A percentile compares a stretch with the other conserved stretches of the same genome.
phyloP scores from a whole-genome alignment of 2,797 vertebrate species.

The Pseudochromis fuscus region DNA sequence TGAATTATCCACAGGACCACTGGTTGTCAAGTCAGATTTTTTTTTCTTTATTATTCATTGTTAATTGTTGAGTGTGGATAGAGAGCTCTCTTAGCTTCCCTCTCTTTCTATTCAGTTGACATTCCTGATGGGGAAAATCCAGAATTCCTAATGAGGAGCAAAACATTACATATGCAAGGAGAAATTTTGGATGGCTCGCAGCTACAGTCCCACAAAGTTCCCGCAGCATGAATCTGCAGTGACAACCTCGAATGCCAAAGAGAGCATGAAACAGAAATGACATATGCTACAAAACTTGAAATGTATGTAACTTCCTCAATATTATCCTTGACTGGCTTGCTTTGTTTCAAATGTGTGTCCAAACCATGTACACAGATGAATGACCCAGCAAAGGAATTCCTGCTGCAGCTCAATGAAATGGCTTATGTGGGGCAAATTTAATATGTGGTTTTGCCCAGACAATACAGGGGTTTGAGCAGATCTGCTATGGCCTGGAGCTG shows the following conservation, averaged over 20 bases:
- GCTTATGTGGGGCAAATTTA: slow-evolving; percentile 84
- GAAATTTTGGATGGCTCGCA: slow-evolving; percentile 75
- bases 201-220: slow-evolving; percentile 66
- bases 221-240: slow-evolving; percentile 59
- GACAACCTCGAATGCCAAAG: slow-evolving; percentile 54
- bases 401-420: slow-evolving; percentile 83
- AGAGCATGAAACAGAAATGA: slow-evolving; percentile 75
- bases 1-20: slow-evolving; percentile 56
- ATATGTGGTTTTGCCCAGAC: slow-evolving; percentile 85
- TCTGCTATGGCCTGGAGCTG: slow-evolving; percentile 81
- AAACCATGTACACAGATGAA: slow-evolving; percentile 86
- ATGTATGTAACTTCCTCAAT: slow-evolving; percentile 88
- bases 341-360: slow-evolving; percentile 86
- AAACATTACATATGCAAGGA: slow-evolving; percentile 83
- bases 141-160: slow-evolving; percentile 83
- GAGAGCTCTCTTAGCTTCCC: slow-evolving; percentile 76
- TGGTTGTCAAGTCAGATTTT: slow-evolving; percentile 48
- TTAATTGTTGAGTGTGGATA: slow-evolving; percentile 80
- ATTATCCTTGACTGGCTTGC: slow-evolving; percentile 87
- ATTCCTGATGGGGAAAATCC: slow-evolving; percentile 84
- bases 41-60: slow-evolving; percentile 78
- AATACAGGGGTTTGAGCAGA: slow-evolving; percentile 80
- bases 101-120: slow-evolving; percentile 78
- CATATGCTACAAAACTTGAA: slow-evolving; percentile 77
- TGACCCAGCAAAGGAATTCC: slow-evolving; percentile 85